Percentiles rank a stretch among this genome's conserved stretches.
These are phyloP conservation scores for Gymnobelideus leadbeateri DNA, from an alignment of 2,113 vertebrate genomes.

Conservation along the genomic window DNA sequence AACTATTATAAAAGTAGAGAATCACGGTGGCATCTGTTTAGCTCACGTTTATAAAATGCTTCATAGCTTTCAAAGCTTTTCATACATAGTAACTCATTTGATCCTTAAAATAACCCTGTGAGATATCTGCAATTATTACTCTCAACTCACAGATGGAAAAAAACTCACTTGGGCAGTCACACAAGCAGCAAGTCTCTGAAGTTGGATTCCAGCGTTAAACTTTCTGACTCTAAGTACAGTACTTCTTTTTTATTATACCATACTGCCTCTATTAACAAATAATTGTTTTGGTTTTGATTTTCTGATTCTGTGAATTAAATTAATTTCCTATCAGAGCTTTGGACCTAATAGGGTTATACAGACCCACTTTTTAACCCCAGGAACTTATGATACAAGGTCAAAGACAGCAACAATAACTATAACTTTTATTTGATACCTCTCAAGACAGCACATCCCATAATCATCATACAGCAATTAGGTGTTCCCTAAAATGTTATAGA, in stretches of 20 bases:
- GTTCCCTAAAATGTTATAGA: neutral
- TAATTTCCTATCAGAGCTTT: neutral
- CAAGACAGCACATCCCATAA: neutral
- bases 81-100: neutral
- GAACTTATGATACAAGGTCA: neutral
- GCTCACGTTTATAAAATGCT: neutral
- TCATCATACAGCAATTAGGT: neutral
- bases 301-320: neutral
- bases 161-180: neutral
- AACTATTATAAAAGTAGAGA: neutral
- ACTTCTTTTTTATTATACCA: neutral
- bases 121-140: neutral
- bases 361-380: neutral
- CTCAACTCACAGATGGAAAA: neutral
- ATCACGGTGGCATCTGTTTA: neutral
- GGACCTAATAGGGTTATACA: neutral
- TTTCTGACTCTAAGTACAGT: neutral
- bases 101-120: neutral
- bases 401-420: neutral
- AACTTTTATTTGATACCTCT: neutral
- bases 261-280: neutral
- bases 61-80: neutral
- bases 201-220: neutral
- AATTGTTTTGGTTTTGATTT: neutral
- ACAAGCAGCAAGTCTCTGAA: neutral